These are phyloP conservation scores for Zhengitettix transpicula DNA, from an alignment of 2,888 invertebrate species.

Conservation along the genomic window DNA sequence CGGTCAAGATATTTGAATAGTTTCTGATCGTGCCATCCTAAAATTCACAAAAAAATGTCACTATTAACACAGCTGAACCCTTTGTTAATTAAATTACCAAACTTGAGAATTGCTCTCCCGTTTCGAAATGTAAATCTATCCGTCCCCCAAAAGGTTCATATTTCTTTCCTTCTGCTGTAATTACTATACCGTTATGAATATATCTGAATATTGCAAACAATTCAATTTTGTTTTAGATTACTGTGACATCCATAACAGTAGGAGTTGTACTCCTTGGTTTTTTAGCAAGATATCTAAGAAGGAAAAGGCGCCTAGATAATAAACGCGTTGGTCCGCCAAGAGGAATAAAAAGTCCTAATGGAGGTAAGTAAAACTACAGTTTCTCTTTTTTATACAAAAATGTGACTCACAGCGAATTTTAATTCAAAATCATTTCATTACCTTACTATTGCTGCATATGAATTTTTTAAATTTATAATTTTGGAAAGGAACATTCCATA, in stretches of 20 bases:
- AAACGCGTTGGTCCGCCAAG: slow-evolving; percentile 40
- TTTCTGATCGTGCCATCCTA: no score
- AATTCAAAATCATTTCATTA: no score
- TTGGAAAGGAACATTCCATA: no score
- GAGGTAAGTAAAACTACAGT: slow-evolving; percentile 17
- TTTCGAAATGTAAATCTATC: slow-evolving; percentile 35
- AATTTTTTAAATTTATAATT: no score
- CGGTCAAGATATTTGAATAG: background rate
- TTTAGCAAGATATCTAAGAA: slow-evolving; percentile 60
- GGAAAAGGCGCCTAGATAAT: slow-evolving; percentile 31
- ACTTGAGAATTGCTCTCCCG: slow-evolving; percentile 31
- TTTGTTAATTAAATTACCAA: slow-evolving; percentile 34
- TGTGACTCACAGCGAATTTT: no score
- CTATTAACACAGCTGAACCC: slow-evolving; percentile 37
- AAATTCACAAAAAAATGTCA: slow-evolving; percentile 20
- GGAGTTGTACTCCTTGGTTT: slow-evolving; percentile 71
- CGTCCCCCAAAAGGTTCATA: slow-evolving; percentile 49
- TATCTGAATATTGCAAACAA: background rate
- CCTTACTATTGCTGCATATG: no score
- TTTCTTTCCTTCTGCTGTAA: slow-evolving; percentile 4
- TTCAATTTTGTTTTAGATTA: slow-evolving; percentile 33
- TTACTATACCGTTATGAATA: background rate
- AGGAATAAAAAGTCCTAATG: slow-evolving; percentile 52
- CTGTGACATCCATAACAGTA: slow-evolving; percentile 54
- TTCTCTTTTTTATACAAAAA: no score